These are phyloP conservation scores for Jacana jacana DNA, from an alignment of 2,113 vertebrate genomes.

Conservation along the genomic window DNA sequence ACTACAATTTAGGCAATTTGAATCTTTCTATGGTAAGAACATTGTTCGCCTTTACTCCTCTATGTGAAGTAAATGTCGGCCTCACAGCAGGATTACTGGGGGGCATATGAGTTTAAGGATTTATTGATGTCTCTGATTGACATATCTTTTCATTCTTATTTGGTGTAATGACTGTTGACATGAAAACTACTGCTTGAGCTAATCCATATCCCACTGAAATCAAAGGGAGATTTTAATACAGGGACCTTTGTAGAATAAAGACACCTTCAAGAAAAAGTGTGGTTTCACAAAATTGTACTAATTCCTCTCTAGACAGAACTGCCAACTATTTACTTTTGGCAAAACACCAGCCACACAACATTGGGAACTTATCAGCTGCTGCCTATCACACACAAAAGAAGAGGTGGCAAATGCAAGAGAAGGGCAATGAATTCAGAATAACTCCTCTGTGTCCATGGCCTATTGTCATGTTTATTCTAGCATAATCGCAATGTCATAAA, in stretches of 20 bases:
- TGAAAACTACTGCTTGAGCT: not conserved
- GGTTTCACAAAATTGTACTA: not conserved
- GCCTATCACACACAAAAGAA: not conserved
- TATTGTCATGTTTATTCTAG: not conserved
- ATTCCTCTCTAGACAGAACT: not conserved
- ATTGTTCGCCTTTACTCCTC: not conserved
- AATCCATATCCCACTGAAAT: constrained; percentile 1
- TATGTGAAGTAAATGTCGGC: not conserved
- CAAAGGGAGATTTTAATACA: not conserved
- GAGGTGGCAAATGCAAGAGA: not conserved
- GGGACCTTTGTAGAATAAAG: not conserved
- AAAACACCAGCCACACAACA: not conserved
- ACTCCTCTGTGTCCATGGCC: not conserved
- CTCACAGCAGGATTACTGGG: not conserved
- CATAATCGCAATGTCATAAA: not conserved
- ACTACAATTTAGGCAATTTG: not conserved
- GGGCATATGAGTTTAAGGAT: not conserved
- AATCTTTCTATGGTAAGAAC: not conserved
- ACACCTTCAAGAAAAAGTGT: not conserved
- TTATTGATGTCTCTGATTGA: not conserved
- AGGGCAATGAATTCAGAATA: not conserved
- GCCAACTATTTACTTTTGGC: not conserved
- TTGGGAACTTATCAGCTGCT: not conserved
- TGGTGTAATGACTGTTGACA: not conserved
- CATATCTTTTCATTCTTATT: constrained; percentile 3